Evolutionary conservation across 2,888 invertebrate species (phyloP), one percentile per base, ranked within the genome.

Genomic region (Chrysopilus asiliformis): DNA sequence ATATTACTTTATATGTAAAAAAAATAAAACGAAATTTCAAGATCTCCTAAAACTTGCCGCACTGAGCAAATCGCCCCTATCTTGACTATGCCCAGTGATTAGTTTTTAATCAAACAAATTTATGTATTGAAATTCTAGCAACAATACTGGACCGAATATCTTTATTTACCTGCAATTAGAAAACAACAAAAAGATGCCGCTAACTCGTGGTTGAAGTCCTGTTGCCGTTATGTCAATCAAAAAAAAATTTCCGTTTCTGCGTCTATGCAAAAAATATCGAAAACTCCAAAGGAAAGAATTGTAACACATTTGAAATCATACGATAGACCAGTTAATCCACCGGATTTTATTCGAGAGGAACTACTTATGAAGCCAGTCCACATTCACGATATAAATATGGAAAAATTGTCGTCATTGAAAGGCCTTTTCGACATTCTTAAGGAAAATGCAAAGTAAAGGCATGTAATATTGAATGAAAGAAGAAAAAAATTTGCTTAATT

Each of bases 101-200:
- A n/a, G n/a, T n/a, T n/a, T n/a, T n/a, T n/a, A n/a, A n/a, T n/a
- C n/a, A n/a, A n/a, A n/a, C n/a, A n/a, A n/a, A n/a, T n/a, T n/a
- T n/a, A n/a, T n/a, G n/a, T n/a, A n/a, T n/a, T n/a, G n/a, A n/a
- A n/a, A n/a, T n/a, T n/a, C n/a, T n/a, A n/a, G 20, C 47, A 69
- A 70, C 57, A 55, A 37, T 72, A 74, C 20, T 82, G 82, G 81
- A 61, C 74, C 12, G 79, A 81, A 50, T 76, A 70, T 50, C 53
- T 81, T 2, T 71, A 76, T 53, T 65, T 71, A 20, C 67, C 70
- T 37, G 51, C 60, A 12, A 63, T 79, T 15, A 68, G 71, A 39
- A 61, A 65, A 39, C 62, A 65, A 18, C 71, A 74, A 54, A 53
- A 64, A 33, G 57, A 64, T 9, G 66, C 67, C 29, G 57, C 71